Evolutionary conservation across 2,888 invertebrate genomes (phyloP).

Genomic region (Acanthacorydalis orientalis): DNA sequence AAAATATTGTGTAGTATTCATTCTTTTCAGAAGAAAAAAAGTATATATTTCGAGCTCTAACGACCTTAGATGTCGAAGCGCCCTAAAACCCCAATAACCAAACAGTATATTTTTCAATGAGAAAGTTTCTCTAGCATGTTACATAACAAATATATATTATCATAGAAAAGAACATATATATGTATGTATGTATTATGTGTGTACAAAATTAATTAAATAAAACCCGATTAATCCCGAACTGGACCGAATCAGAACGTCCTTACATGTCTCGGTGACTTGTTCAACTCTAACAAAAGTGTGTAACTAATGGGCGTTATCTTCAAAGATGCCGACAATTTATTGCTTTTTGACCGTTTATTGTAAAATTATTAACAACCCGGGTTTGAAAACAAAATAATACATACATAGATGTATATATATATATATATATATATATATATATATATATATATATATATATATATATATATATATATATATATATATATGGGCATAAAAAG

Average conservation of each 20-base stretch:
- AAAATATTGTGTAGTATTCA: too few species aligned
- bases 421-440: neutral
- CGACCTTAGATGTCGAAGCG: too few species aligned
- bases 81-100: too few species aligned
- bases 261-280: neutral
- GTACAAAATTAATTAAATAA: neutral
- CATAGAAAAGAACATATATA: too few species aligned
- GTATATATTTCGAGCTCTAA: too few species aligned
- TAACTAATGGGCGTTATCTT: slow-evolving; percentile 6
- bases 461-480: neutral
- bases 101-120: too few species aligned
- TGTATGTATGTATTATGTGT: too few species aligned
- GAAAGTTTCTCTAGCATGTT: too few species aligned
- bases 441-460: neutral
- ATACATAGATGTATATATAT: neutral
- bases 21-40: too few species aligned
- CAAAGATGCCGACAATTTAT: slow-evolving; percentile 7
- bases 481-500: neutral
- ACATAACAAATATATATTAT: too few species aligned
- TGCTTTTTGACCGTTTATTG: slow-evolving; percentile 6
- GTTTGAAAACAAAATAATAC: neutral
- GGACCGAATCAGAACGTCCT: neutral
- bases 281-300: slow-evolving; percentile 5
- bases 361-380: neutral
- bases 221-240: neutral